Base-by-base conservation (phyloP, 2,888 invertebrate genomes). In the Alcis repandata region DNA sequence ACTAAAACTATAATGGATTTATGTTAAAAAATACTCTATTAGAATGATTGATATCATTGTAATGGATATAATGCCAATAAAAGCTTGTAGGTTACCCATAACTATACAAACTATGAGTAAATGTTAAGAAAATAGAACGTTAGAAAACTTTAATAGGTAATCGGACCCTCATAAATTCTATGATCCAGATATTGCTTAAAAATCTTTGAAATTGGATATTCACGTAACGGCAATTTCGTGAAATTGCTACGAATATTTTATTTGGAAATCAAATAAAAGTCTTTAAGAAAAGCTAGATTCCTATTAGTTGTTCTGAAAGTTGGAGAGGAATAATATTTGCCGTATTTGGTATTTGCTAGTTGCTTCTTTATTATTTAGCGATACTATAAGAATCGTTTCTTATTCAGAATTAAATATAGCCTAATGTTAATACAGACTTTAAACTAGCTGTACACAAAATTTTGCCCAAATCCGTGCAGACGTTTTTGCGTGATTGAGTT, bases 191-290 rank as follows among this genome's bases (percentile, higher is more conserved):
- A 33, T 36, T 19, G 15, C 10, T 38, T 40, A n/a, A 38, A 51
- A 38, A 22, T 40, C 27, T 54, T 27, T 4, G 22, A 41, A 41
- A 54, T 17, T 11, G 9, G 20, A 38, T 40, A 20, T 20, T n/a
- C 41, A 41, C 15, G 41, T 54, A 54, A 32, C 15, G 32, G 17
- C 48, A 49, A 20, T 36, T 51, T 36, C 2, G 13, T n/a, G 19
- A 36, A 51, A 51, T n/a, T 13, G 36, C 7, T 38, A 51, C 8
- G 20, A 17, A 20, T 11, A 49, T 13, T 38, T 20, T 51, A 51
- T 36, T 36, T 19, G 7, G 13, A 11, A 51, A 51, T 13, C 0
- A 19, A 49, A 2, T 33, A 7, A 1, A 33, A 0, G 3, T 33
- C 2, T 49, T n/a, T n/a, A 6, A 27, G 22, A 46, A 46, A 20